These are phyloP conservation scores for Hydrozoanthus tunicans DNA, from an alignment of 64 coral and sea anemone species.

Conservation along the genomic window DNA sequence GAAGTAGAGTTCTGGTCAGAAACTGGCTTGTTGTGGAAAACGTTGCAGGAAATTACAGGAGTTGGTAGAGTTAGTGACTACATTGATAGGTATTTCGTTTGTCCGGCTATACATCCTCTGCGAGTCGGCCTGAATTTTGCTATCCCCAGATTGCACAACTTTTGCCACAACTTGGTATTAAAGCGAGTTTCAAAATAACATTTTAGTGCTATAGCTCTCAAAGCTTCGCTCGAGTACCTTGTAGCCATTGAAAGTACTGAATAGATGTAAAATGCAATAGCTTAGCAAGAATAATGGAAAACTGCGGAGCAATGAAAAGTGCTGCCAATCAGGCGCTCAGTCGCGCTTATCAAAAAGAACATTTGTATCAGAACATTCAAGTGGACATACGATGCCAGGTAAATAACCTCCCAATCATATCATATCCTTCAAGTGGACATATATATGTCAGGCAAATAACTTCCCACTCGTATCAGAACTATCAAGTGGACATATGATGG, in stretches of 20 bases:
- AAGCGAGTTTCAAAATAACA: not conserved
- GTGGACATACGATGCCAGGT: too few relatives aligned
- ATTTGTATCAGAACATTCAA: too few relatives aligned
- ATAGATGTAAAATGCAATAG: too few relatives aligned
- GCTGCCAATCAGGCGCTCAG: too few relatives aligned
- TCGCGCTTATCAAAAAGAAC: too few relatives aligned
- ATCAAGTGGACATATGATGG: too few relatives aligned
- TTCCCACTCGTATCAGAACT: too few relatives aligned
- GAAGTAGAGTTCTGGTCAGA: constrained; percentile 7
- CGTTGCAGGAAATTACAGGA: not conserved
- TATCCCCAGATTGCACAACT: constrained; percentile 13
- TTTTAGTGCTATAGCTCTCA: constrained; percentile 6
- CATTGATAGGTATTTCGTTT: constrained; percentile 1
- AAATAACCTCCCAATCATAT: too few relatives aligned
- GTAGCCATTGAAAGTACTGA: not conserved
- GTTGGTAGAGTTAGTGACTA: not conserved
- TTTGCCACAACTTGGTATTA: constrained; percentile 3
- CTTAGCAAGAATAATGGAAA: too few relatives aligned
- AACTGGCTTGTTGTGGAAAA: constrained; percentile 6
- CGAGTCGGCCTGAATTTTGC: constrained; percentile 5
- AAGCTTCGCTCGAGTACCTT: constrained; percentile 12
- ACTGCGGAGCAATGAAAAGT: not conserved
- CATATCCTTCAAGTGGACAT: too few relatives aligned
- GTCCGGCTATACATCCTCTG: constrained; percentile 4
- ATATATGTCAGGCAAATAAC: too few relatives aligned